phyloP scores from a whole-genome alignment of 64 coral and sea anemone genomes.

The Stichodactyla mertensii region DNA sequence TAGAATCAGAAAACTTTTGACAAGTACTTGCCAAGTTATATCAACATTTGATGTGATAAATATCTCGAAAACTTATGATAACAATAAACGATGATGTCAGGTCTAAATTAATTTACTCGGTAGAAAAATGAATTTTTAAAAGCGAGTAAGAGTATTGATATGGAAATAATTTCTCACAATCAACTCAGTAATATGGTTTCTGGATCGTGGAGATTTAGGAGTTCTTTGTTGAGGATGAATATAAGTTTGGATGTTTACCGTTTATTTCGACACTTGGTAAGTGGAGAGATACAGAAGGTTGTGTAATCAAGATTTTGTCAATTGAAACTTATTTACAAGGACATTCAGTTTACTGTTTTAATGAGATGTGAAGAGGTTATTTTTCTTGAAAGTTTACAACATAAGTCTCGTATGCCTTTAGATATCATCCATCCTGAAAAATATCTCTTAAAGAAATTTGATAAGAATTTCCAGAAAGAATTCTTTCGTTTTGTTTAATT shows the following conservation, averaged over 20 bases:
- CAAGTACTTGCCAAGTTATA: not conserved
- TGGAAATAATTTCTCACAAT: not conserved
- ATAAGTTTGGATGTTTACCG: constrained; percentile 20
- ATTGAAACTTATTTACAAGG: not conserved
- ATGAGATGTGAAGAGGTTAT: not conserved
- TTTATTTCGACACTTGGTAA: constrained; percentile 5
- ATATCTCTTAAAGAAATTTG: not conserved
- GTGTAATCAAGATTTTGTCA: not conserved
- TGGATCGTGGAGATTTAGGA: not conserved
- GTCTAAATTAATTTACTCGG: not conserved
- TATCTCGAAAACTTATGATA: not conserved
- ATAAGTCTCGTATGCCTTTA: not conserved
- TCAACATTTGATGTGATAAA: not conserved
- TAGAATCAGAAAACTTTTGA: not conserved
- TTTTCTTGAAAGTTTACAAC: not conserved
- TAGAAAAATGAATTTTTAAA: not conserved
- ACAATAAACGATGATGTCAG: not conserved
- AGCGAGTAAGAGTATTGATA: not conserved
- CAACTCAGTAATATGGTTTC: not conserved
- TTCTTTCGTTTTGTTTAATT: not conserved
- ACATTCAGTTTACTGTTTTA: not conserved
- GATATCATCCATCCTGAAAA: not conserved
- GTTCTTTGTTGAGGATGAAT: not conserved
- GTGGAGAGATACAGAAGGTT: not conserved
- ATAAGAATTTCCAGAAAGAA: not conserved